These are phyloP conservation scores for Busseola fusca DNA, from an alignment of 2,888 invertebrate species.

Conservation along the genomic window DNA sequence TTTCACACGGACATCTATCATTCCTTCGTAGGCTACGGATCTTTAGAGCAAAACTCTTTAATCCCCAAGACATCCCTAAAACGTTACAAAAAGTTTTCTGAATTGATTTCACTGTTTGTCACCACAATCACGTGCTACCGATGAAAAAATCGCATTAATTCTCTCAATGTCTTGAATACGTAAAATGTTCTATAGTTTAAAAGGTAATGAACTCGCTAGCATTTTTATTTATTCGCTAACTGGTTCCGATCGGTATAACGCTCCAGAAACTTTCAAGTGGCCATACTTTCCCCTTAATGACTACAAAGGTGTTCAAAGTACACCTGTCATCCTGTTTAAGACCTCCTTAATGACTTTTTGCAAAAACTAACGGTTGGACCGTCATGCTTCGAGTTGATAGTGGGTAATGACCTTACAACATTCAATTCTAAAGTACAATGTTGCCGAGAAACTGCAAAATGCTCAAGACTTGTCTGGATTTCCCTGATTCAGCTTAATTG, in stretches of 20 bases:
- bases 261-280: constrained; percentile 46
- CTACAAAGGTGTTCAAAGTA: constrained; percentile 65
- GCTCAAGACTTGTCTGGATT: constrained; percentile 16
- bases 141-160: constrained; percentile 45
- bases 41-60: constrained; percentile 9
- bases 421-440: constrained; percentile 17
- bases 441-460: constrained; percentile 15
- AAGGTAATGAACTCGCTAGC: constrained; percentile 53
- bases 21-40: neutral
- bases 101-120: constrained; percentile 41
- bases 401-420: constrained; percentile 45
- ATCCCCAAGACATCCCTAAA: constrained; percentile 4
- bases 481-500: constrained; percentile 8
- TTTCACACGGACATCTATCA: neutral
- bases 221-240: constrained; percentile 54
- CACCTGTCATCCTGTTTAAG: constrained; percentile 69
- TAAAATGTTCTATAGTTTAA: constrained; percentile 42
- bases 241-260: constrained; percentile 44
- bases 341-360: constrained; percentile 57
- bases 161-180: constrained; percentile 45
- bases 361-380: constrained; percentile 52
- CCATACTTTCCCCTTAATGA: constrained; percentile 55
- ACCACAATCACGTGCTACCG: constrained; percentile 48
- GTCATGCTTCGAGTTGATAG: constrained; percentile 17
- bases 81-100: constrained; percentile 12